These are phyloP conservation scores for Gymnoscopelus braueri DNA, from an alignment of 2,797 vertebrate species.

Conservation along the genomic window DNA sequence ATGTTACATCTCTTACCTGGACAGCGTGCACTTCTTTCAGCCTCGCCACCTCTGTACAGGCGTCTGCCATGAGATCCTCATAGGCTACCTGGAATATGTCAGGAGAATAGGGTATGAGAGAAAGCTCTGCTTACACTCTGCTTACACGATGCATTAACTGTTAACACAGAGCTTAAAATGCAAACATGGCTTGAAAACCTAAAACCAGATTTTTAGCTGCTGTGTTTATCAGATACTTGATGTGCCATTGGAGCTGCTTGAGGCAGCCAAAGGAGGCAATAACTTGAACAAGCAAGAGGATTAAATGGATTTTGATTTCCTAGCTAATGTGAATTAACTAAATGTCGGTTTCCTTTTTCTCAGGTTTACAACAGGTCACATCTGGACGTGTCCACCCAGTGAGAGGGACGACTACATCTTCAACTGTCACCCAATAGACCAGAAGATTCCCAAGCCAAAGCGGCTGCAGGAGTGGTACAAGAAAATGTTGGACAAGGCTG, in stretches of 20 bases:
- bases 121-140: neutral
- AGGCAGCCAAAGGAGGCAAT: neutral
- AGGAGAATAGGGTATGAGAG: slow-evolving; percentile 90
- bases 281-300: neutral
- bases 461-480: slow-evolving; percentile 98
- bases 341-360: neutral
- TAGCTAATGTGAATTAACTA: neutral
- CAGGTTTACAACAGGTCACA: slow-evolving; percentile 95
- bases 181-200: neutral
- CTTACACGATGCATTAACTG: neutral
- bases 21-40: slow-evolving; percentile 98
- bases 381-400: slow-evolving; percentile 98
- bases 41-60: slow-evolving; percentile 94
- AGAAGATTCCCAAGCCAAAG: slow-evolving; percentile 99
- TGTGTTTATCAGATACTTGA: slow-evolving; percentile 2
- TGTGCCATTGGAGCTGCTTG: neutral
- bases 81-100: slow-evolving; percentile 97
- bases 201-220: neutral
- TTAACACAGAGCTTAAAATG: neutral
- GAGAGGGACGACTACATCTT: slow-evolving; percentile 99
- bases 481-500: slow-evolving; percentile 98
- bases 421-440: slow-evolving; percentile 95
- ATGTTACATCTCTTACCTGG: slow-evolving; percentile 98
- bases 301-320: neutral
- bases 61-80: slow-evolving; percentile 96